Conservation (phyloP, 2,888 invertebrate genomes). For the Calliopum simillimum region DNA sequence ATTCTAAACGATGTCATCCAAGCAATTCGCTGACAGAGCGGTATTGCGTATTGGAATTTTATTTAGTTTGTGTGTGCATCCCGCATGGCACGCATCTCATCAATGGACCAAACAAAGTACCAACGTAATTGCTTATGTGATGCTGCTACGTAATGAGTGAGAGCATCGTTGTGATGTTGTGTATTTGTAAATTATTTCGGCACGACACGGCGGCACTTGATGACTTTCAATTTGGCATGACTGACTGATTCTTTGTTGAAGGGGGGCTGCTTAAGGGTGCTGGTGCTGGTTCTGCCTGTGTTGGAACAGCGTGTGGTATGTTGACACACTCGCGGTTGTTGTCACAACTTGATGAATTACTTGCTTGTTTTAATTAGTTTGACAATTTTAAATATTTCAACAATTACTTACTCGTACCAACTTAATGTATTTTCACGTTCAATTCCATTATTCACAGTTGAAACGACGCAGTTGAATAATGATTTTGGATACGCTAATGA, state of each 20-base stretch:
- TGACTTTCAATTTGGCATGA: slow-evolving; percentile 11
- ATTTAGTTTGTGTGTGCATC: not conserved
- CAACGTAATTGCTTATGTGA: not conserved
- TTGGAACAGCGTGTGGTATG: slow-evolving; percentile 1
- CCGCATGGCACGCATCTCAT: slow-evolving; percentile 4
- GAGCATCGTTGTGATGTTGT: not conserved
- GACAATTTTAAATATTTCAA: slow-evolving; percentile 15
- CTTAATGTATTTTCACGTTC: too few species aligned
- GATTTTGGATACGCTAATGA: too few species aligned
- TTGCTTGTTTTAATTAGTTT: slow-evolving; percentile 17
- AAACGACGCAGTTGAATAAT: too few species aligned
- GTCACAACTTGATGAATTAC: slow-evolving; percentile 15
- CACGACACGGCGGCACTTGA: slow-evolving; percentile 2
- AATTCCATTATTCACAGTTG: too few species aligned
- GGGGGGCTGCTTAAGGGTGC: not conserved
- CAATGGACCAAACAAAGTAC: not conserved
- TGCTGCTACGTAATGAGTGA: slow-evolving; percentile 6
- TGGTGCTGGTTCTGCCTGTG: not conserved
- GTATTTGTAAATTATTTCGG: slow-evolving; percentile 5
- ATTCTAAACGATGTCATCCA: not conserved
- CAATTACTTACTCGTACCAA: not conserved
- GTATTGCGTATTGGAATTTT: not conserved
- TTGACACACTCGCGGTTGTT: slow-evolving; percentile 11
- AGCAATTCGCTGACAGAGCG: not conserved
- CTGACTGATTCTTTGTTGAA: slow-evolving; percentile 5